phyloP scores from a whole-genome alignment of 2,797 vertebrate species.

The Poecilia velifera region DNA sequence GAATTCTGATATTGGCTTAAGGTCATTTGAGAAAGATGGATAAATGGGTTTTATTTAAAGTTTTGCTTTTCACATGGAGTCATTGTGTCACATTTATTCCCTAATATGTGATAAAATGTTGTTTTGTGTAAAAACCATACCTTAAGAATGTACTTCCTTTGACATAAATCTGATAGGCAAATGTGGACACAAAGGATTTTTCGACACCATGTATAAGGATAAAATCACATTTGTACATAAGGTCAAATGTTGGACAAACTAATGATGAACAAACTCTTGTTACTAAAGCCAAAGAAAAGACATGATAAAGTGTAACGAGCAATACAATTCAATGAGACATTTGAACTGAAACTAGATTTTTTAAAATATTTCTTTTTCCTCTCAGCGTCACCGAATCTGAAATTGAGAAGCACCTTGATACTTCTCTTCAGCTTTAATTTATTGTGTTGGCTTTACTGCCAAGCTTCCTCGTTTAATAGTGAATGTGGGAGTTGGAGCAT shows the following conservation, averaged over 20 bases:
- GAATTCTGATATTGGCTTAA: slow-evolving; percentile 16
- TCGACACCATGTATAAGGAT: not conserved
- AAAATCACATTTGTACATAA: not conserved
- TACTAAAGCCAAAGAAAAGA: not conserved
- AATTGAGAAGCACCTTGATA: not conserved
- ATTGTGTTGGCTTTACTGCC: slow-evolving; percentile 17
- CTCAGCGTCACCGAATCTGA: not conserved
- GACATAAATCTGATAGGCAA: not conserved
- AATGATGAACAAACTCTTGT: not conserved
- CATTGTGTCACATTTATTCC: not conserved
- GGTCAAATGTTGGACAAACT: not conserved
- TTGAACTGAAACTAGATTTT: slow-evolving; percentile 8
- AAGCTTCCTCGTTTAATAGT: slow-evolving; percentile 65
- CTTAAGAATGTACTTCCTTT: not conserved
- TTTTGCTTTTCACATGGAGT: slow-evolving; percentile 3
- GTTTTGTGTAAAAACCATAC: not conserved
- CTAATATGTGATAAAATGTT: not conserved
- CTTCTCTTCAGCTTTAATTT: slow-evolving; percentile 14
- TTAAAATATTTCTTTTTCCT: slow-evolving; percentile 2
- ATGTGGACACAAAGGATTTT: not conserved
- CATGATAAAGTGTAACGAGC: not conserved
- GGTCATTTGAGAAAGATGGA: slow-evolving; percentile 18
- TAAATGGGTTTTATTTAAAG: slow-evolving; percentile 12
- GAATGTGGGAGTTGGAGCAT: slow-evolving; percentile 68
- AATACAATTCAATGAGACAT: slow-evolving; percentile 1